phyloP scores from a whole-genome alignment of 35 echinoderm and acorn worm genomes.

The Lytechinus variegatus region DNA sequence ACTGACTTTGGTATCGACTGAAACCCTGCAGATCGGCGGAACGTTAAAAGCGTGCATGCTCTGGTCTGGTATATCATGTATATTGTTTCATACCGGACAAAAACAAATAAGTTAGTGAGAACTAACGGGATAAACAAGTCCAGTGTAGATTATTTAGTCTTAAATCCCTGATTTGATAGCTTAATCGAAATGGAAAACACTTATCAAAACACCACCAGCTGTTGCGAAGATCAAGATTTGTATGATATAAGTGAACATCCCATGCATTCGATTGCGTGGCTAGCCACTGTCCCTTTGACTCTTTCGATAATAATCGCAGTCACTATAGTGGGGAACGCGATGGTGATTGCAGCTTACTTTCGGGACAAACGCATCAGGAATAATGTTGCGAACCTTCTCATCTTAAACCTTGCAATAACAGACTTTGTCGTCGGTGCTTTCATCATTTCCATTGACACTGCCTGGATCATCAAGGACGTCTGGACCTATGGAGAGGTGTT shows the following conservation, averaged over 20 bases:
- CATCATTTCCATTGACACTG: not conserved
- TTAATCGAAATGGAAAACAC: not conserved
- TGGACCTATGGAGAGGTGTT: slow-evolving; percentile 42
- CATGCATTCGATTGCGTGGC: not conserved
- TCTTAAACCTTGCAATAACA: slow-evolving; percentile 48
- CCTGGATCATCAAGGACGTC: not conserved
- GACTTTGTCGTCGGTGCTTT: slow-evolving; percentile 53
- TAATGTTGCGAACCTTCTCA: slow-evolving; percentile 28
- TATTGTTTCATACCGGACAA: no score
- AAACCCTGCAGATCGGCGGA: no score
- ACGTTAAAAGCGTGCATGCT: no score
- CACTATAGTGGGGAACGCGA: slow-evolving; percentile 41
- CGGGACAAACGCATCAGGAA: slow-evolving; percentile 12
- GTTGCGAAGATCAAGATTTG: not conserved
- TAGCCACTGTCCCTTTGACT: not conserved
- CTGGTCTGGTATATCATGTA: no score
- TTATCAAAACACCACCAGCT: not conserved
- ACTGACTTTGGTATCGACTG: no score
- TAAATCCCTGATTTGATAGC: no score
- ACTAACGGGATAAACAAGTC: no score
- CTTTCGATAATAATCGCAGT: not conserved
- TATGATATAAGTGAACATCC: not conserved
- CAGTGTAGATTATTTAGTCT: no score
- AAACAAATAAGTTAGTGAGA: no score
- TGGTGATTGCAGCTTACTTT: slow-evolving; percentile 39